Conservation (phyloP, 2,797 vertebrate genomes). For the Mionectes olivaceus region DNA sequence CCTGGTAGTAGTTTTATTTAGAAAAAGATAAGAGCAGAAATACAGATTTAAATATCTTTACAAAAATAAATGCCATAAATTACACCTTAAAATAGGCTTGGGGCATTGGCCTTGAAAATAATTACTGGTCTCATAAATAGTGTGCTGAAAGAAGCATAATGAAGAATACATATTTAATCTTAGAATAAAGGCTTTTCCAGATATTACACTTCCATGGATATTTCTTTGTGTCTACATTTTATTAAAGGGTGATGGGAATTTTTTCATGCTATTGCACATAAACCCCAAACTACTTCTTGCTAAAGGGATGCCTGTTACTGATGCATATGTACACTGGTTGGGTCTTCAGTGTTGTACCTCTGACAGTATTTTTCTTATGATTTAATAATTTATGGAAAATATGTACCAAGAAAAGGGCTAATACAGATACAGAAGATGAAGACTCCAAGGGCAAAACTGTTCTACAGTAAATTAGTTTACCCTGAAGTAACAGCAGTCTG, state of each 20-base stretch:
- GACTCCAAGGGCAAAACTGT: not conserved
- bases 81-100: not conserved
- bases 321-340: not conserved
- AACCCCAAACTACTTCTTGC: not conserved
- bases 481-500: not conserved
- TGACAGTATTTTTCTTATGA: not conserved
- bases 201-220: not conserved
- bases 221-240: not conserved
- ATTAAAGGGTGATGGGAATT: not conserved
- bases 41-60: not conserved
- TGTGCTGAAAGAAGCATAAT: not conserved
- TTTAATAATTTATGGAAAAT: not conserved
- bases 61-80: not conserved
- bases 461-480: not conserved
- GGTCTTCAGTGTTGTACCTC: not conserved
- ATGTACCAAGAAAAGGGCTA: not conserved
- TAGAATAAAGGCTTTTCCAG: not conserved
- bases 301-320: not conserved
- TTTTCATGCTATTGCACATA: not conserved
- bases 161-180: not conserved
- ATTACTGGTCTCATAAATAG: not conserved
- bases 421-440: not conserved
- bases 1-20: conserved; percentile 72
- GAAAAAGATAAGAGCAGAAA: not conserved
- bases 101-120: not conserved